A percentile compares a stretch with the other conserved stretches of the same genome.
Conservation (phyloP, 2,113 vertebrate species). For the Pluvianellus socialis region DNA sequence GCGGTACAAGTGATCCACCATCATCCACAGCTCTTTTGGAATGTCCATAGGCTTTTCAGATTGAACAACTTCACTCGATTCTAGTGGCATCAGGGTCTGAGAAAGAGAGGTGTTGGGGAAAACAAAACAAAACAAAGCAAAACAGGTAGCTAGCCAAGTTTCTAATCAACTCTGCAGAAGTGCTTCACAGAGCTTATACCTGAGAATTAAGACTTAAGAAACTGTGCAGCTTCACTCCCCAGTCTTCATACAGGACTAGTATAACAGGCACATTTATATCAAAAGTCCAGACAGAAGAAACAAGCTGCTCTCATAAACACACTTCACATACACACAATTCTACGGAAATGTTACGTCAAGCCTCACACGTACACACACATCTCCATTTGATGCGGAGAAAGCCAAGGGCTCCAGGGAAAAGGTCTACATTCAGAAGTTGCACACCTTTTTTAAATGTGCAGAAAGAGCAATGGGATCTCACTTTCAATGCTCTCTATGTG, state of each 20-base stretch:
- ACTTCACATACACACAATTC: background rate
- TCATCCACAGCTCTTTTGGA: conserved; percentile 96
- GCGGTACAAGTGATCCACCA: conserved; percentile 92
- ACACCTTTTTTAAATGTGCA: background rate
- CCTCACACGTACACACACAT: background rate
- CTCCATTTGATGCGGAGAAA: too few species aligned
- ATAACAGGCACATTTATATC: background rate
- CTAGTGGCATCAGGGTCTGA: conserved; percentile 76
- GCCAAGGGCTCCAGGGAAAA: background rate
- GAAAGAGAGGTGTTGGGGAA: background rate
- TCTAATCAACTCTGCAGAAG: background rate
- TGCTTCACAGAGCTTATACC: background rate
- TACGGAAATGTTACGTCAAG: fast-evolving
- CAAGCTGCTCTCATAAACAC: background rate
- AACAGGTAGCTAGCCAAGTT: background rate
- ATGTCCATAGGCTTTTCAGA: conserved; percentile 85
- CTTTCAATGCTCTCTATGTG: background rate
- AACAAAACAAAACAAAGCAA: background rate
- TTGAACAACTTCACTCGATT: conserved; percentile 11
- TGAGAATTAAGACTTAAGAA: background rate
- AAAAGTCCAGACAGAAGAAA: background rate
- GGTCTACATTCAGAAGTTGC: background rate
- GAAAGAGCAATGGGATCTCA: background rate
- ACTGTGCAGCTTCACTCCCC: background rate
- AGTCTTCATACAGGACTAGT: background rate